Percentiles rank a stretch among this genome's conserved stretches.
Conservation (phyloP, 2,888 invertebrate genomes). For the Drosophila leonis region DNA sequence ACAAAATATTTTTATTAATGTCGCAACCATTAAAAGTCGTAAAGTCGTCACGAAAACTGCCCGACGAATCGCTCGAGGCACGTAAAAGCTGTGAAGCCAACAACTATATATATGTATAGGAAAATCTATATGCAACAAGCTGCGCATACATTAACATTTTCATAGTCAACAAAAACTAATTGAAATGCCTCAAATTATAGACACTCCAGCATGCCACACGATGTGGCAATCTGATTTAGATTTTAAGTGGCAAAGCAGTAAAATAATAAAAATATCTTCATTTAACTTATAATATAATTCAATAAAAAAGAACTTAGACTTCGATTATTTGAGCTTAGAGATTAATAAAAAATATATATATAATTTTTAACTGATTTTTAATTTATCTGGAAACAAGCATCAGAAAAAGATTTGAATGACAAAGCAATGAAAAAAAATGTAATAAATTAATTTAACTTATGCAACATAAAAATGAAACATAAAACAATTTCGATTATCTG, state of each 20-base stretch:
- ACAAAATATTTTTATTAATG: slow-evolving; percentile 63
- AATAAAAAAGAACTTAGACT: background rate
- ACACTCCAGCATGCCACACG: background rate
- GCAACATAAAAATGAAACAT: too few relatives aligned
- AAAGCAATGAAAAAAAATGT: too few relatives aligned
- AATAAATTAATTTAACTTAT: too few relatives aligned
- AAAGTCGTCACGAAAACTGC: slow-evolving; percentile 32
- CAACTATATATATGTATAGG: background rate
- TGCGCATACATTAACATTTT: slow-evolving; percentile 5
- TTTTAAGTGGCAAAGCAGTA: background rate
- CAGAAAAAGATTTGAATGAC: too few relatives aligned
- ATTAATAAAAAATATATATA: background rate
- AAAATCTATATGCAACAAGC: slow-evolving; percentile 6
- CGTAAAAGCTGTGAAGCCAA: slow-evolving; percentile 4
- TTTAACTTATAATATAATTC: background rate
- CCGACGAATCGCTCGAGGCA: background rate
- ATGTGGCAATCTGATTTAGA: background rate
- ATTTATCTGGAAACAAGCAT: too few relatives aligned
- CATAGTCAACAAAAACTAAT: slow-evolving; percentile 6
- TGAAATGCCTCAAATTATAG: background rate
- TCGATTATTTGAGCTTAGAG: too few relatives aligned
- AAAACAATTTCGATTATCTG: too few relatives aligned
- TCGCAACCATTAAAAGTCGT: slow-evolving; percentile 41
- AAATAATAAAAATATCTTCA: background rate
- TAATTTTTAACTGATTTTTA: background rate